Evolutionary conservation across 2,888 invertebrate species (phyloP).

Genomic region (Amaurobius ferox): DNA sequence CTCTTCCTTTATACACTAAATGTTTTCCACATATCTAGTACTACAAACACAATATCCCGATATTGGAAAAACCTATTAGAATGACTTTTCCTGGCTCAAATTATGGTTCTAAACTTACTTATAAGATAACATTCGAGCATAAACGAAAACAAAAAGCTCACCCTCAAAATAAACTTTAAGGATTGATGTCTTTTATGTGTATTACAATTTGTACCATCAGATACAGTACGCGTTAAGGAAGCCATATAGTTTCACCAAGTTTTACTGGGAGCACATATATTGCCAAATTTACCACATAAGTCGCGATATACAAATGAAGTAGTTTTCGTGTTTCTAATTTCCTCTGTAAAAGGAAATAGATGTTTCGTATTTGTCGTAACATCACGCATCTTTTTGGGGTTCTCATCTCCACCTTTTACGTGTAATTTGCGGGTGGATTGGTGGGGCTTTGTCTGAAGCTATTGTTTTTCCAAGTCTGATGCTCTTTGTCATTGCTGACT

Average conservation of each 20-base stretch:
- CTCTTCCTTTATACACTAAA: too few species aligned
- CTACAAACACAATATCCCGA: slow-evolving; percentile 7
- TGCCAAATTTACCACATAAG: background rate
- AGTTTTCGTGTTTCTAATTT: slow-evolving; percentile 43
- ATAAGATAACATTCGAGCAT: background rate
- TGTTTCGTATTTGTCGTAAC: slow-evolving; percentile 24
- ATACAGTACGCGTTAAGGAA: slow-evolving; percentile 54
- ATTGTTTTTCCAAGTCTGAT: background rate
- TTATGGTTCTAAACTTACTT: slow-evolving; percentile 37
- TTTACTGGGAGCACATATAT: background rate
- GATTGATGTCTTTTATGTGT: slow-evolving; percentile 23
- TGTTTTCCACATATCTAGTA: too few species aligned
- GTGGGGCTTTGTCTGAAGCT: background rate
- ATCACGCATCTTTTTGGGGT: slow-evolving; percentile 6
- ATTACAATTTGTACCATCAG: slow-evolving; percentile 56
- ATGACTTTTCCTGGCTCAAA: slow-evolving; percentile 19
- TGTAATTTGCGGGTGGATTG: slow-evolving; percentile 26
- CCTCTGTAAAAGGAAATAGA: slow-evolving; percentile 46
- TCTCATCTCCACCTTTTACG: slow-evolving; percentile 25
- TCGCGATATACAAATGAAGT: slow-evolving; percentile 35
- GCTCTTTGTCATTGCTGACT: background rate
- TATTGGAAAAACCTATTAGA: slow-evolving; percentile 59
- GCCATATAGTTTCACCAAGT: slow-evolving; percentile 15
- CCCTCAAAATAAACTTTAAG: background rate
- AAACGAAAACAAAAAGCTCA: background rate